Evolutionary conservation across 2,888 invertebrate genomes (phyloP), one percentile per base, ranked within the genome.

Genomic region (Clistopyga incitator): DNA sequence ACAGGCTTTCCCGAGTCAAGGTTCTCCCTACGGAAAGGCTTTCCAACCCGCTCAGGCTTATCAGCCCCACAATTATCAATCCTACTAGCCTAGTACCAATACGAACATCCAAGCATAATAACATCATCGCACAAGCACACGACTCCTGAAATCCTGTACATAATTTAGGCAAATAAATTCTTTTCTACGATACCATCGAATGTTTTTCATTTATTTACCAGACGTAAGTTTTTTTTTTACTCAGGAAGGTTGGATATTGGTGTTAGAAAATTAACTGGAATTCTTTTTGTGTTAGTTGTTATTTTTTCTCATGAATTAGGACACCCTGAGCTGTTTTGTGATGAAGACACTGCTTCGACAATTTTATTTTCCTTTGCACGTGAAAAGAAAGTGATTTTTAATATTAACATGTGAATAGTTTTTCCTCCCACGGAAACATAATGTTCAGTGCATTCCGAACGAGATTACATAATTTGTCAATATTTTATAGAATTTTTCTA

Each of bases 141-240:
- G 81, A 81, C 81, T 79, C 80, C 77, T 71, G 81, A 81, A 83
- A 87, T 86, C 87, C 86, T 93, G 92, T 93, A 93, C 88, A 93
- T 92, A 93, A 88, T 91, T 88, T 93, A 93, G 92, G 89, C 88
- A 88, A 92, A 93, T 92, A 93, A 92, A 93, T 92, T 93, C 86
- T 89, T 90, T 90, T 89, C 81, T 88, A 90, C 83, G 79, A 87
- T 87, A 81, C 54, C 50, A 65, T 75, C 64, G 29, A 34, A 11
- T 23, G 50, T 54, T 38, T 45, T 67, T 64, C 20, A 15, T 18
- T 29, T 8, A n/a, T 45, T 20, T 18, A 11, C 45, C 20, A 34
- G 15, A 34, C 13, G 11, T 11, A 18, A 18, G 2, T 29, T 29
- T 61, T 61, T 4, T 61, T 15, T 15, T 50, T 4, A 18, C 3